Evolutionary conservation across 2,113 vertebrate genomes (phyloP), one percentile per base, ranked within the genome.

Genomic region (Alethe castanea): DNA sequence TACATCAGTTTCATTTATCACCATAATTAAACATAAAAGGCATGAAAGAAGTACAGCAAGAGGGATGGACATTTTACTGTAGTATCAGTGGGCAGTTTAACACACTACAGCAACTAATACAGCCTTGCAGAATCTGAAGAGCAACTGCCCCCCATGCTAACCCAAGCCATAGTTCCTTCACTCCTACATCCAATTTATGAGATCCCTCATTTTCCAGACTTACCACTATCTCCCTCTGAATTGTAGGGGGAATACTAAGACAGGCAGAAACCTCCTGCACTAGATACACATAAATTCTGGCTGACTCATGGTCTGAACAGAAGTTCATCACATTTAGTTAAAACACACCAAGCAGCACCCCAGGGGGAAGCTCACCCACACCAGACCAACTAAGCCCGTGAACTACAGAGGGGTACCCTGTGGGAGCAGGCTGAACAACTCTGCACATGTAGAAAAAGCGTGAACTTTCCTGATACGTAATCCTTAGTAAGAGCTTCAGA

Each of bases 351-450:
- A 14, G 17, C 28, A 81, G 50, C 61, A 72, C 6, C 28, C 28
- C 36, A 9, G 10, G 5, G 40, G 19, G n/a, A 52, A 78, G 45
- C 11, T 35, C 62, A 76, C 14, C 57, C 62, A 59, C 16, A 19
- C 14, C 36, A 93, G 26, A 60, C 19, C 53, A 65, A 47, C 19
- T 6, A 22, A 74, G 28, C 26, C 57, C 14, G 5, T 0, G 8
- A 24, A 54, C 40, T 50, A 33, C 3, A 40, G 11, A 52, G 16
- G 52, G 18, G 18, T 2, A 36, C 11, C n/a, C 57, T 44, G 11
- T 0, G 1, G 40, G 13, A 82, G 19, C 0, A 0, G 5, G 62
- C 16, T 47, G 9, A 35, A 47, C 11, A 44, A 10, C 42, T 70
- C 64, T 6, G 3, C 3, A 1, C 1, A 0, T 4, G 13, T 6